phyloP scores from a whole-genome alignment of 2,797 vertebrate species.

The Aratinga solstitialis region DNA sequence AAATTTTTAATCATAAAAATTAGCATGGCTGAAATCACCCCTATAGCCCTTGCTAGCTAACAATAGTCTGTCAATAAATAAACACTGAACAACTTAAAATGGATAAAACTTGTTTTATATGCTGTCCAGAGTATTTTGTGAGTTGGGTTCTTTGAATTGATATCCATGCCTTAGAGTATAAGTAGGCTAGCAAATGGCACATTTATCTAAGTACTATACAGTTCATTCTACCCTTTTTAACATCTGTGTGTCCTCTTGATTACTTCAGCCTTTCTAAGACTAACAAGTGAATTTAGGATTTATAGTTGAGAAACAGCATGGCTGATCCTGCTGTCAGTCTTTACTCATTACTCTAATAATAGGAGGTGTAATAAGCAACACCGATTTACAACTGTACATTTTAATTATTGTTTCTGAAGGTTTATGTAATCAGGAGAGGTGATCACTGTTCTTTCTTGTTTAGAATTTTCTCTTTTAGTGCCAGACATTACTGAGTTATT shows the following conservation, averaged over 20 bases:
- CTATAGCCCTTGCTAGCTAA: neutral
- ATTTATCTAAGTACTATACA: neutral
- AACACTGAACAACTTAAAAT: neutral
- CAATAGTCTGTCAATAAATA: neutral
- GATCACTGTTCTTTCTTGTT: neutral
- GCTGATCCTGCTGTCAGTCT: slow-evolving; percentile 22
- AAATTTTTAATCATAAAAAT: neutral
- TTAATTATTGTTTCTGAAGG: slow-evolving; percentile 40
- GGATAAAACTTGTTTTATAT: neutral
- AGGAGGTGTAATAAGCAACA: slow-evolving; percentile 39
- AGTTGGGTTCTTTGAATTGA: neutral
- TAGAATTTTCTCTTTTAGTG: slow-evolving; percentile 25
- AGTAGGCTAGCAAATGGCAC: neutral
- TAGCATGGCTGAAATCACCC: neutral
- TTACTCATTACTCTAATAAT: slow-evolving; percentile 33
- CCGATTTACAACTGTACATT: slow-evolving; percentile 35
- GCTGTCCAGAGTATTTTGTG: neutral
- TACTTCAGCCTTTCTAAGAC: slow-evolving; percentile 49
- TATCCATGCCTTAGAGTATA: neutral
- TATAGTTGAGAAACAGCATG: slow-evolving; percentile 47
- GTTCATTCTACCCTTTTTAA: neutral
- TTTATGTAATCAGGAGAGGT: slow-evolving; percentile 5
- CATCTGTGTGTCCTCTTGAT: slow-evolving; percentile 15
- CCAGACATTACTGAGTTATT: neutral
- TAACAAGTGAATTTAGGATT: slow-evolving; percentile 50